Base-by-base conservation (phyloP, 2,797 vertebrate species). In the Cygnus olor region DNA sequence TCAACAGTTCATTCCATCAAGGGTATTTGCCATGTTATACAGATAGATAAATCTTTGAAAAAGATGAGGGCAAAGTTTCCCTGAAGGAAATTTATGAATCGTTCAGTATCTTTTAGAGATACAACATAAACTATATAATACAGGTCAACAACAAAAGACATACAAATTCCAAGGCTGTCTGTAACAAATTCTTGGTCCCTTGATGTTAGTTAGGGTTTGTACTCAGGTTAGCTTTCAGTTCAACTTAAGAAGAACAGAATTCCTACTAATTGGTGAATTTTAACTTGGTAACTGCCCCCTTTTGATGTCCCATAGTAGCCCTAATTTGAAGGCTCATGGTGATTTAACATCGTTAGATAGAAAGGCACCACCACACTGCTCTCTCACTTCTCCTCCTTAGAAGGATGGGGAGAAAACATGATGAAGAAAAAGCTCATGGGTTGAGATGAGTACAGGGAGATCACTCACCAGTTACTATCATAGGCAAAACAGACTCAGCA, bases 21-120 rank as follows among this genome's bases (percentile, higher is more conserved):
- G 10, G 45, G 10, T 11, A 94, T 90, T 94, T 93, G 63, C 28
- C 27, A 38, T 74, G 57, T 57, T 68, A 25, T 36, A 86, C 8
- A 80, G 58, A 93, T 44, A 90, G 73, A 85, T 78, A 84, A 45
- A 44, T 88, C 71, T 95, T 95, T 90, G 91, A 95, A 92, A 58
- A 79, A 77, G 68, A 88, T 85, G 83, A 96, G 42, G 64, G 30
- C 68, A 94, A 91, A 80, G 57, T 85, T 93, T 95, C 77, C 92
- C 77, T 73, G 71, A 95, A 95, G 65, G 25, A 96, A 94, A 88
- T 90, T 61, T 80, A 72, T 57, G 74, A 96, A 76, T 87, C 32
- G 53, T 54, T 82, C n/a, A 58, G 30, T 82, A 81, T 85, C 40
- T 88, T 89, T 82, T 72, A 86, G 40, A 86, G 44, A 79, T 13